These are phyloP conservation scores for Cremastobaeus sp. DNA, from an alignment of 2,888 invertebrate species.

Conservation along the genomic window DNA sequence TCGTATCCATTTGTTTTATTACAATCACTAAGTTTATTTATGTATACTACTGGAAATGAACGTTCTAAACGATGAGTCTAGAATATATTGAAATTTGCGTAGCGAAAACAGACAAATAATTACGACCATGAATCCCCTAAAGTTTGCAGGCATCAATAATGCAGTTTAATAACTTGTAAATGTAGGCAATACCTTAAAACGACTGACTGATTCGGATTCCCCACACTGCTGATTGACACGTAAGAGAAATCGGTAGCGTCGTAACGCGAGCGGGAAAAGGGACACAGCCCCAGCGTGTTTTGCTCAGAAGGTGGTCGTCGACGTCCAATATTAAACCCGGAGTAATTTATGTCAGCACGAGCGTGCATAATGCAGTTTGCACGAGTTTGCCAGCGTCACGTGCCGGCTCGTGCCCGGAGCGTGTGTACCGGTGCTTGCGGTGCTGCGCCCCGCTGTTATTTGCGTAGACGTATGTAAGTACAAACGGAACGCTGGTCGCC, in stretches of 20 bases:
- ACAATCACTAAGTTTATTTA: too few relatives aligned
- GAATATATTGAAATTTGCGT: too few relatives aligned
- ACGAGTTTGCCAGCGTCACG: slow-evolving; percentile 73
- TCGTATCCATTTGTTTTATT: too few relatives aligned
- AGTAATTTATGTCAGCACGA: slow-evolving; percentile 77
- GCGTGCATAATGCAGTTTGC: slow-evolving; percentile 78
- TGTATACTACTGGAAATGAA: too few relatives aligned
- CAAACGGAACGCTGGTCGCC: slow-evolving; percentile 57
- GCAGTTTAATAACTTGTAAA: slow-evolving; percentile 34
- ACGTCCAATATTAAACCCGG: slow-evolving; percentile 75
- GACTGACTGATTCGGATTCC: slow-evolving; percentile 25
- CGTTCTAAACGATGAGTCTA: too few relatives aligned
- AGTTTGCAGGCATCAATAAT: slow-evolving; percentile 14
- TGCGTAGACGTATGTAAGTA: slow-evolving; percentile 63
- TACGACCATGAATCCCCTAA: neutral
- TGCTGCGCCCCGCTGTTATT: slow-evolving; percentile 67
- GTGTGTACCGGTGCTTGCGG: slow-evolving; percentile 63
- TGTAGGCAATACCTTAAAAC: slow-evolving; percentile 27
- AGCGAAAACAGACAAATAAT: too few relatives aligned
- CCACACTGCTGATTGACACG: slow-evolving; percentile 38
- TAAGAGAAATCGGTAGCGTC: slow-evolving; percentile 39
- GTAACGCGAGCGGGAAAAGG: slow-evolving; percentile 22
- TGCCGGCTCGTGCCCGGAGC: slow-evolving; percentile 73
- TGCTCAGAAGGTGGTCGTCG: slow-evolving; percentile 71
- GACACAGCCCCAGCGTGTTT: slow-evolving; percentile 64